Conservation (phyloP, 23 tunicate species). For the Clavelina lepadiformis region DNA sequence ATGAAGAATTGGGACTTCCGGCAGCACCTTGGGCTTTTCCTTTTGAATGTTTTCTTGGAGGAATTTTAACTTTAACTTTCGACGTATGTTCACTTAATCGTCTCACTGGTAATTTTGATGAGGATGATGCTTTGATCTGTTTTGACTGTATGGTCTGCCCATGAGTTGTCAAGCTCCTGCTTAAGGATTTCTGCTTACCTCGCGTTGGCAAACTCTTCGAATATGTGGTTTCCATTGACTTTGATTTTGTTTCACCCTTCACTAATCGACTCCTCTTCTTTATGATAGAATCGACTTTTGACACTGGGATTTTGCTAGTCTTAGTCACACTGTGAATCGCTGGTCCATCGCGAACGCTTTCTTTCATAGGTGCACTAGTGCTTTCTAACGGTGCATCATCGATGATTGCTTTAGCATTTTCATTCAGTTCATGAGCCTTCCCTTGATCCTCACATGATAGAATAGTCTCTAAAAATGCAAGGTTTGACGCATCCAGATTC, state of each 20-base stretch:
- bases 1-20: slow-evolving; percentile 9
- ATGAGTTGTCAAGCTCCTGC: slow-evolving; percentile 4
- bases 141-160: slow-evolving; percentile 3
- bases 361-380: too few species aligned
- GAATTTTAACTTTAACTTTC: not conserved
- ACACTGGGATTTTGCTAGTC: not conserved
- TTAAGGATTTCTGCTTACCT: not conserved
- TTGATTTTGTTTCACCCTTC: not conserved
- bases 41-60: not conserved
- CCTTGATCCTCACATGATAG: too few species aligned
- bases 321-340: too few species aligned
- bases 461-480: too few species aligned
- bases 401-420: too few species aligned
- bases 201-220: slow-evolving; percentile 24
- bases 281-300: not conserved
- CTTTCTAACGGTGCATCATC: too few species aligned
- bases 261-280: slow-evolving; percentile 1
- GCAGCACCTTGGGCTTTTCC: not conserved
- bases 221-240: not conserved
- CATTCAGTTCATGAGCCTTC: too few species aligned
- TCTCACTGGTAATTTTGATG: slow-evolving; percentile 49
- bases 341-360: too few species aligned
- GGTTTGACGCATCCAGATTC: slow-evolving; percentile 10
- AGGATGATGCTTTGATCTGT: slow-evolving; percentile 11
- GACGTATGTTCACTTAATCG: too few species aligned